These are phyloP conservation scores for Triops cancriformis DNA, from an alignment of 1,140 invertebrate species.

Conservation along the genomic window DNA sequence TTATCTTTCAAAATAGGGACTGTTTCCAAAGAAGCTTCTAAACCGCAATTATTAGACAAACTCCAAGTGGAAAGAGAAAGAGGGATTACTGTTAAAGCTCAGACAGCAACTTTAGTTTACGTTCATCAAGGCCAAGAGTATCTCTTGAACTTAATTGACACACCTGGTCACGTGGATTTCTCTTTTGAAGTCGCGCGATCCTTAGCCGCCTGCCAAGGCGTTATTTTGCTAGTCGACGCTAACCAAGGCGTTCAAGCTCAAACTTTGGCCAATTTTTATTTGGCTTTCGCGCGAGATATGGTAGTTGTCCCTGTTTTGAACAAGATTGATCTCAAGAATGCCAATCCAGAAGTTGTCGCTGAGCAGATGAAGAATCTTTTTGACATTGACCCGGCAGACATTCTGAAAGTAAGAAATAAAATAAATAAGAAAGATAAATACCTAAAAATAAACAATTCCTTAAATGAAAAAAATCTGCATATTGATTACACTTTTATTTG, in stretches of 20 bases:
- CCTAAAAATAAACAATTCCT: not conserved
- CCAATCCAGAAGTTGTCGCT: constrained; percentile 69
- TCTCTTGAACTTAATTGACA: constrained; percentile 95
- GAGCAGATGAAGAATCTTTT: constrained; percentile 76
- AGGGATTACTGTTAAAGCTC: constrained; percentile 97
- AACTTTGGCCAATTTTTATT: constrained; percentile 92
- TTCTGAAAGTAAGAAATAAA: constrained; percentile 49
- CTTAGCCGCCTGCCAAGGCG: constrained; percentile 86
- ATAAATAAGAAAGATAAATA: not conserved
- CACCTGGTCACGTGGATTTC: constrained; percentile 98
- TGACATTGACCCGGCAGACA: constrained; percentile 59
- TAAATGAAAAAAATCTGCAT: too few relatives aligned
- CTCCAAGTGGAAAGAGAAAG: constrained; percentile 83
- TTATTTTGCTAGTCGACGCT: constrained; percentile 88
- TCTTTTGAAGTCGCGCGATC: constrained; percentile 88
- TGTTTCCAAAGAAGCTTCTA: constrained; percentile 55
- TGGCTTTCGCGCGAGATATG: constrained; percentile 75
- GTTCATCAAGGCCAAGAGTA: constrained; percentile 55
- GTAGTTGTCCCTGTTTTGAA: constrained; percentile 87
- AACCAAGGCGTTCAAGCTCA: constrained; percentile 96
- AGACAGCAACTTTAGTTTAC: constrained; percentile 84
- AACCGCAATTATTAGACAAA: constrained; percentile 77
- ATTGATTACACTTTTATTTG: not conserved
- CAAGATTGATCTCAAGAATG: constrained; percentile 91
- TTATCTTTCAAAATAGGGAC: constrained; percentile 45